phyloP scores from a whole-genome alignment of 2,113 vertebrate species.

The Poecile atricapillus region DNA sequence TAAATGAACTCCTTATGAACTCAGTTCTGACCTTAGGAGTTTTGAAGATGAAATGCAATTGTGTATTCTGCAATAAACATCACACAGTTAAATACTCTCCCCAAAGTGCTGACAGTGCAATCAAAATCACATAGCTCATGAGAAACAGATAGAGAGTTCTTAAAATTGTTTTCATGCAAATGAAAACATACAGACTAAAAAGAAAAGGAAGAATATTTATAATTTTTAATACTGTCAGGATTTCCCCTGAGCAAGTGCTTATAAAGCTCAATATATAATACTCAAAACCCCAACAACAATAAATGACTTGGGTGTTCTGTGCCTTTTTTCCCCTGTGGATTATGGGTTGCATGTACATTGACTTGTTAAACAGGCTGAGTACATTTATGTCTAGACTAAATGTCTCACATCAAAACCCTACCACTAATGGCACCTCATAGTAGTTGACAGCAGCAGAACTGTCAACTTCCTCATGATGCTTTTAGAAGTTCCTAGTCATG shows the following conservation, averaged over 20 bases:
- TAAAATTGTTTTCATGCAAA: not conserved
- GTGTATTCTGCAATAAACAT: not conserved
- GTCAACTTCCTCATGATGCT: not conserved
- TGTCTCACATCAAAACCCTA: not conserved
- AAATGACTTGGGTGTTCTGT: not conserved
- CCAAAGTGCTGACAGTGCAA: not conserved
- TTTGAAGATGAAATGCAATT: not conserved
- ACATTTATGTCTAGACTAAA: not conserved
- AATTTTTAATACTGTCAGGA: not conserved
- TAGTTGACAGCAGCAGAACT: not conserved
- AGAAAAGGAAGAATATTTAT: not conserved
- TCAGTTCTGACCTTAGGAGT: not conserved
- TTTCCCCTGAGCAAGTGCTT: not conserved
- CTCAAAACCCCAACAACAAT: not conserved
- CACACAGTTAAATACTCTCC: not conserved
- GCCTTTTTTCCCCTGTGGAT: not conserved
- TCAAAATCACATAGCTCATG: not conserved
- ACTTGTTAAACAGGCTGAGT: not conserved
- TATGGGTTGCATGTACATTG: not conserved
- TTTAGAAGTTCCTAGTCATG: not conserved
- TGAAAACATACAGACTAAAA: not conserved
- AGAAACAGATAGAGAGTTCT: not conserved
- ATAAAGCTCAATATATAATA: not conserved
- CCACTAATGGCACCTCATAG: not conserved
- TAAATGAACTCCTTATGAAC: not conserved